Evolutionary conservation across 1,140 invertebrate genomes (phyloP).

Genomic region (Goniozus legneri): DNA sequence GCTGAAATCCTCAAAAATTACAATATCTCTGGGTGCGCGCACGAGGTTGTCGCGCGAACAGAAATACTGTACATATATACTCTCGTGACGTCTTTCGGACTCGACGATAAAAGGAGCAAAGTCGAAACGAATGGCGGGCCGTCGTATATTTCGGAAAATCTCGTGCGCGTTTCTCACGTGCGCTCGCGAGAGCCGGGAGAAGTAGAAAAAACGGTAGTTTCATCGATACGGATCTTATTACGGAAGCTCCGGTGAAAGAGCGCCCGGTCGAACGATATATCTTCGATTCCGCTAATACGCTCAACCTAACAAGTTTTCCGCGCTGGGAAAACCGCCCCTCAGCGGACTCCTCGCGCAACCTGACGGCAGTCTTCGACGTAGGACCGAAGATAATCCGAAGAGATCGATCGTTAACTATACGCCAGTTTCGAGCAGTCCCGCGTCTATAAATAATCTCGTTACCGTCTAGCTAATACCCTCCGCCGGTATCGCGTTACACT

Average conservation of each 20-base stretch:
- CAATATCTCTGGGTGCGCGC: no score
- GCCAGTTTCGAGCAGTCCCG: not conserved
- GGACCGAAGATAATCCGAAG: not conserved
- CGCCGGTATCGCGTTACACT: no score
- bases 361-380: no score
- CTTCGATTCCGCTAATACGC: slow-evolving; percentile 23
- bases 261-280: slow-evolving; percentile 15
- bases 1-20: no score
- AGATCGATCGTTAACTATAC: not conserved
- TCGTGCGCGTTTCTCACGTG: not conserved
- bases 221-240: not conserved
- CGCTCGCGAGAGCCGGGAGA: not conserved
- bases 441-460: no score
- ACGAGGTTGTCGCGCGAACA: no score
- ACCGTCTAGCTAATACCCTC: no score
- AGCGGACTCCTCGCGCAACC: no score
- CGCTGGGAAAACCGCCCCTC: not conserved
- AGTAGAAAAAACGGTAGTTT: not conserved
- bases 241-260: not conserved
- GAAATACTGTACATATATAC: no score
- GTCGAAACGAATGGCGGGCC: no score
- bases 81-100: no score
- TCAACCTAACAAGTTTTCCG: slow-evolving; percentile 22
- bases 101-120: no score
- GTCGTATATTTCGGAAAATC: not conserved